Evolutionary conservation across 2,888 invertebrate genomes (phyloP).

Genomic region (Desoria tigrina): DNA sequence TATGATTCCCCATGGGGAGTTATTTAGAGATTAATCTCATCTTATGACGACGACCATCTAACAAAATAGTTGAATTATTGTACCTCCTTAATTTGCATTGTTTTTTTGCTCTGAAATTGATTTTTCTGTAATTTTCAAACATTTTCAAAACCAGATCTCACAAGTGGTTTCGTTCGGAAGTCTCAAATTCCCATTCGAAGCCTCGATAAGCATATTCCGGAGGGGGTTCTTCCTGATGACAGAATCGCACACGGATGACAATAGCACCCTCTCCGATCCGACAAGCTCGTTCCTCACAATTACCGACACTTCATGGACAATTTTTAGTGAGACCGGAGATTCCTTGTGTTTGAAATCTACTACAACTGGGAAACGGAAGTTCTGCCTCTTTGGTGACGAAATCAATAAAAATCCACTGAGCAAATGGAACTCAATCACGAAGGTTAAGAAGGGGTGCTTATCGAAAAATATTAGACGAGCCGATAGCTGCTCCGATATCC

Average conservation of each 20-base stretch:
- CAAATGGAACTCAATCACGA: constrained; percentile 27
- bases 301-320: constrained; percentile 33
- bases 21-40: too few species aligned
- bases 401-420: neutral
- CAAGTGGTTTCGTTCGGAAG: constrained; percentile 40
- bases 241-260: constrained; percentile 13
- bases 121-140: neutral
- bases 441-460: constrained; percentile 31
- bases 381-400: constrained; percentile 22
- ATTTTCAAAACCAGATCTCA: constrained; percentile 10
- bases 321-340: constrained; percentile 25
- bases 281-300: constrained; percentile 35
- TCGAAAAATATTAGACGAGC: constrained; percentile 21
- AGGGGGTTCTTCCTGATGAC: constrained; percentile 24
- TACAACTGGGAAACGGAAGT: constrained; percentile 4
- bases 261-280: constrained; percentile 8
- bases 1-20: too few species aligned
- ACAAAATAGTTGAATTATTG: too few species aligned
- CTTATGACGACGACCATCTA: neutral
- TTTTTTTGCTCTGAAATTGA: neutral
- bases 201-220: constrained; percentile 33
- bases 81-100: too few species aligned
- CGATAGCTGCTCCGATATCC: constrained; percentile 24
- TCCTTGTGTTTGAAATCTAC: constrained; percentile 29
- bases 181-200: constrained; percentile 33